phyloP scores from a whole-genome alignment of 2,797 vertebrate genomes.

The Poecilia wingei region DNA sequence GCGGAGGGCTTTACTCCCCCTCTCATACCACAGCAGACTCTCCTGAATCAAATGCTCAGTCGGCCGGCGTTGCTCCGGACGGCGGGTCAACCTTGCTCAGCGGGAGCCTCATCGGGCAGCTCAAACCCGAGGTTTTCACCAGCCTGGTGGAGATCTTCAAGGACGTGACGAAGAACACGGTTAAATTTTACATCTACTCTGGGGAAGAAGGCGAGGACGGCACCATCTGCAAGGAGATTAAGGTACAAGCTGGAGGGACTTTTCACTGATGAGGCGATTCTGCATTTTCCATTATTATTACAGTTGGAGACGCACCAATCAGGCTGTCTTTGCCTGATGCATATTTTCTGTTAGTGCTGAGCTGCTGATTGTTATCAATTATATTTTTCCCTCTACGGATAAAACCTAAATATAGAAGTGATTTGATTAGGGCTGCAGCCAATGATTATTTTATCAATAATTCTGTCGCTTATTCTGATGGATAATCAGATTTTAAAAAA shows the following conservation, averaged over 20 bases:
- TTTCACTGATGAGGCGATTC: not conserved
- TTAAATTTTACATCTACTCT: slow-evolving; percentile 96
- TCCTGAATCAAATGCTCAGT: slow-evolving; percentile 48
- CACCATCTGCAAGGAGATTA: slow-evolving; percentile 91
- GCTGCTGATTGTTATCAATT: not conserved
- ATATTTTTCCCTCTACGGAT: not conserved
- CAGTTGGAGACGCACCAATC: not conserved
- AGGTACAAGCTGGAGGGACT: slow-evolving; percentile 79
- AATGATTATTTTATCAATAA: too few relatives aligned
- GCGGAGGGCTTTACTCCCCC: slow-evolving; percentile 69
- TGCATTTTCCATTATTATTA: not conserved
- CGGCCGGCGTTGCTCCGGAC: slow-evolving; percentile 26
- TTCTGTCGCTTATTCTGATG: too few relatives aligned
- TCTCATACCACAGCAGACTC: slow-evolving; percentile 61
- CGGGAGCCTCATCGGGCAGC: slow-evolving; percentile 87
- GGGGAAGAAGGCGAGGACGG: slow-evolving; percentile 86
- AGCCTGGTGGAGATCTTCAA: slow-evolving; percentile 93
- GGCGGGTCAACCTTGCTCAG: slow-evolving; percentile 62
- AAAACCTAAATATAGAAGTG: not conserved
- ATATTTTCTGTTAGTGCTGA: not conserved
- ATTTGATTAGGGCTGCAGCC: not conserved
- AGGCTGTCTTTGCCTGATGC: not conserved
- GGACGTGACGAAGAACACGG: slow-evolving; percentile 90
- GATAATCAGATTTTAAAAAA: too few relatives aligned
- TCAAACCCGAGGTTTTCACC: slow-evolving; percentile 92